Evolutionary conservation across 2,113 vertebrate genomes (phyloP).

Genomic region (Ophthalmolycus amberensis): DNA sequence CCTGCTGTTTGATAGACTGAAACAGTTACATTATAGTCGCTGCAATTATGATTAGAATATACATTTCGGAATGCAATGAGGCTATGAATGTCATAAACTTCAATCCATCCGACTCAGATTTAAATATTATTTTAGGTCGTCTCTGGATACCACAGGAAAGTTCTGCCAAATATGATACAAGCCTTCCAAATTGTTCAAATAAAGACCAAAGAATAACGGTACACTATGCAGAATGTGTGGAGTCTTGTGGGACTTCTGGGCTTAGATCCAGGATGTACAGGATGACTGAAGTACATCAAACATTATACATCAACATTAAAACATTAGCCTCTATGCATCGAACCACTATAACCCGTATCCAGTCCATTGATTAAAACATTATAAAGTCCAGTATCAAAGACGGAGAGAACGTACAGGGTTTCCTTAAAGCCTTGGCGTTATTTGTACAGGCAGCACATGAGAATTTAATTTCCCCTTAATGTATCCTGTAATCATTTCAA

Average conservation of each 20-base stretch:
- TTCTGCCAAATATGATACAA: neutral
- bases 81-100: neutral
- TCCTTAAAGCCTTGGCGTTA: neutral
- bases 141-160: neutral
- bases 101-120: neutral
- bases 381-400: constrained; percentile 4
- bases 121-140: neutral
- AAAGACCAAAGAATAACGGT: neutral
- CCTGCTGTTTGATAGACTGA: too few species aligned
- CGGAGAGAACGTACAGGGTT: neutral
- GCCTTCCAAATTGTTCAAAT: neutral
- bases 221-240: neutral
- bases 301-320: neutral
- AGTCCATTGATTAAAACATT: neutral
- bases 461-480: neutral
- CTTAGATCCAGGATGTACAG: constrained; percentile 13
- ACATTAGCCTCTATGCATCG: neutral
- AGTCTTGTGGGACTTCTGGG: constrained; percentile 16
- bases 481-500: neutral
- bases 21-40: neutral
- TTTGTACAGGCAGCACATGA: neutral
- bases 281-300: constrained; percentile 9
- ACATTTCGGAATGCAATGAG: neutral
- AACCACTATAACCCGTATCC: neutral
- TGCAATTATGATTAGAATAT: neutral